Conservation (phyloP, 1,140 invertebrate species). For the Calephelis virginiensis region DNA sequence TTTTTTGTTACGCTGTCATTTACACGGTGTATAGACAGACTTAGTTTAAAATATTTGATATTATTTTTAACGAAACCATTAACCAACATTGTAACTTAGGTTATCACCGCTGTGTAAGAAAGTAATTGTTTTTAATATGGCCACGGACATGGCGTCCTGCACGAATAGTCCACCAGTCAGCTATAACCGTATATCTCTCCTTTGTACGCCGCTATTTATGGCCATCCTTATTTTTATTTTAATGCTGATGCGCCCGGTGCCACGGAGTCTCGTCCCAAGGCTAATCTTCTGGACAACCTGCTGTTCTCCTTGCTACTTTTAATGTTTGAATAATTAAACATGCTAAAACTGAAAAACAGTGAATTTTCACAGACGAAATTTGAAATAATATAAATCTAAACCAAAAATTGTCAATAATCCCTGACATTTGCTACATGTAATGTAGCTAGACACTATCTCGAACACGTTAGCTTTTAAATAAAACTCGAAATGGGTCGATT, state of each 20-base stretch:
- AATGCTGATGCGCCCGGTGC: conserved; percentile 75
- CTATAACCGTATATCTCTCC: conserved; percentile 76
- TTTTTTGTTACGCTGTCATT: too few relatives aligned
- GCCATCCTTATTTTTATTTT: conserved; percentile 76
- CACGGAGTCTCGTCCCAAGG: conserved; percentile 53
- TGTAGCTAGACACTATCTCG: too few relatives aligned
- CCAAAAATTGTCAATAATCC: too few relatives aligned
- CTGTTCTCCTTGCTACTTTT: conserved; percentile 2
- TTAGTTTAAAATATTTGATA: too few relatives aligned
- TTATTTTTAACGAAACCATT: too few relatives aligned
- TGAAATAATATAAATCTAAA: too few relatives aligned
- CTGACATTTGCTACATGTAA: too few relatives aligned
- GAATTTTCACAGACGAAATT: too few relatives aligned
- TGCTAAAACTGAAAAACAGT: too few relatives aligned
- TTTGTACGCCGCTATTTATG: conserved; percentile 72
- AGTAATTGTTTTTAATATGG: conserved; percentile 41
- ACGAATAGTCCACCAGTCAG: conserved; percentile 48
- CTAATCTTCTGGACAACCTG: conserved; percentile 40
- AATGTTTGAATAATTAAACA: neutral
- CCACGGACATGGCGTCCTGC: conserved; percentile 31
- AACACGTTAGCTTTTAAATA: neutral
- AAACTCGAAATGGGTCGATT: neutral
- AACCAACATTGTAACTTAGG: conserved; percentile 2
- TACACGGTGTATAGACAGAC: too few relatives aligned
- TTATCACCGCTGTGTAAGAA: conserved; percentile 15